A percentile compares a stretch with the other conserved stretches of the same genome.
phyloP scores from a whole-genome alignment of 2,888 invertebrate genomes.

The Dromius quadrimaculatus region DNA sequence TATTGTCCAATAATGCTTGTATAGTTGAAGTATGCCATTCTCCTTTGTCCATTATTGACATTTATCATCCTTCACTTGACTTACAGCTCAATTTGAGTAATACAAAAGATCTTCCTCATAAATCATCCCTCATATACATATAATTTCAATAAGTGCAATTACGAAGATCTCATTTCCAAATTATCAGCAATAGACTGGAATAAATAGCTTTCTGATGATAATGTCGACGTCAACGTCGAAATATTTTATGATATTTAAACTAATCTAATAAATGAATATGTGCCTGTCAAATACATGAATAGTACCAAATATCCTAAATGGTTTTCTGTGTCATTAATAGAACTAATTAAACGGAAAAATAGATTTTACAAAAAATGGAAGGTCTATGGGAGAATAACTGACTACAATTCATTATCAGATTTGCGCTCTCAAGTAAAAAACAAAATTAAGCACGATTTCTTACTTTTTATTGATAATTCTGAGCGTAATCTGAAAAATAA shows the following conservation, averaged over 20 bases:
- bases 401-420: constrained; percentile 9
- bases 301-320: constrained; percentile 16
- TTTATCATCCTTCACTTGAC: constrained; percentile 17
- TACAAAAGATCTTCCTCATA: not conserved
- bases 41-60: constrained; percentile 3
- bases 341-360: constrained; percentile 6
- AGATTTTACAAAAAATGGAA: constrained; percentile 24
- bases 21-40: not conserved
- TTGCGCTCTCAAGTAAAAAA: not conserved
- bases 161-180: constrained; percentile 24
- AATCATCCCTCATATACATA: not conserved
- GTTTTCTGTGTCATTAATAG: not conserved
- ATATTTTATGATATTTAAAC: constrained; percentile 8
- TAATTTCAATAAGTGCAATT: constrained; percentile 25
- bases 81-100: not conserved
- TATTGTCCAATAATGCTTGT: not conserved
- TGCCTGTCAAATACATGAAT: not conserved
- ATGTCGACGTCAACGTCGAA: constrained; percentile 16
- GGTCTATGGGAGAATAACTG: constrained; percentile 4
- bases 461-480: not conserved
- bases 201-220: not conserved
- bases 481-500: constrained; percentile 16
- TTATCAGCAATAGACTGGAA: constrained; percentile 29
- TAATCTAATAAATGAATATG: constrained; percentile 13
- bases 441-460: not conserved